Base-by-base conservation (phyloP, 1,140 invertebrate genomes). In the Lutraria rhynchaena region DNA sequence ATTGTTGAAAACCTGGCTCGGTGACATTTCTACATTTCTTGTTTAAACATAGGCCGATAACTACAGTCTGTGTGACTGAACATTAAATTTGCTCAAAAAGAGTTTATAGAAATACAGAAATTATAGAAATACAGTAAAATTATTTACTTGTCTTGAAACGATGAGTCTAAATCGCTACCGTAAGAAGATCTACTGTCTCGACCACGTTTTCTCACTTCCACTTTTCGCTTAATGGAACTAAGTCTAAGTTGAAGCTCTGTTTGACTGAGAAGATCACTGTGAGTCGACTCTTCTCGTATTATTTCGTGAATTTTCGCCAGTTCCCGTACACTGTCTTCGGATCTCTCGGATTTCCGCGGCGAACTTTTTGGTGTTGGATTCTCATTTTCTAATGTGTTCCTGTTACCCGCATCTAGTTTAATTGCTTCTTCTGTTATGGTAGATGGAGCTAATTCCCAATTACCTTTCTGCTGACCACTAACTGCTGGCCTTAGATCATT, bases 171-270 rank as follows among this genome's bases (percentile, higher is more conserved):
- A 57, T 80, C 76, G 22, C 76, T 80, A 13, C 76, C 65, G 27
- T 24, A 58, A 0, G 76, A 80, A n/a, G 76, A 80, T 13, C 76
- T 46, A 41, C 76, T 80, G 49, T 80, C 76, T n/a, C 63, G 22
- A 24, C 76, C 76, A 24, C 76, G 76, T 37, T 70, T 80, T 41
- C 65, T 49, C 44, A 80, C 76, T 33, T 80, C 76, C 15, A 80
- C 76, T 57, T 80, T 80, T 33, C 37, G 49, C 37, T 80, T 80
- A 31, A 80, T 80, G 24, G 76, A 80, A 27, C 76, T 80, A 7
- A 80, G 44, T 46, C 76, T 51, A 17, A 67, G 29, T 37, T 80
- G 61, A 1, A 80, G 65, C n/a, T 67, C 33, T 1, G 63, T 70
- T n/a, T 60, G 31, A 46, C 61, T 61, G 2, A 67, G 46, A 4